Evolutionary conservation across 1,140 invertebrate genomes (phyloP).

Genomic region (Asobara japonica): DNA sequence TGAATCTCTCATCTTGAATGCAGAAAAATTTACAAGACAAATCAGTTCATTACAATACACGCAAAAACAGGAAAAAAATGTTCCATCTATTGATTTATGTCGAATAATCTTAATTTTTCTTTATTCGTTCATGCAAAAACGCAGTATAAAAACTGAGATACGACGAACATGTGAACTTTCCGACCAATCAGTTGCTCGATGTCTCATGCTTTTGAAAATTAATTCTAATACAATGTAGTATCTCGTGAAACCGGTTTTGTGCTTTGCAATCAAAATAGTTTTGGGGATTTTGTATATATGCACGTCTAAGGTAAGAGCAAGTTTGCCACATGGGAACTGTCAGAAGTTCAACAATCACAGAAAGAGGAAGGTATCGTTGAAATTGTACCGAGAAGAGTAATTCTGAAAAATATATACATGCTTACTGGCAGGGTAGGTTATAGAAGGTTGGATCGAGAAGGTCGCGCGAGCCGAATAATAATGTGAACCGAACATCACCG

Average conservation of each 20-base stretch:
- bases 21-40: neutral
- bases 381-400: neutral
- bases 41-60: neutral
- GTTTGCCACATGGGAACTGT: constrained; percentile 5
- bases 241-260: constrained; percentile 29
- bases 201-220: neutral
- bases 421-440: constrained; percentile 34
- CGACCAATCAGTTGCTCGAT: neutral
- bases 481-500: constrained; percentile 47
- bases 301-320: constrained; percentile 14
- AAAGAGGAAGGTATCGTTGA: neutral
- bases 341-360: neutral
- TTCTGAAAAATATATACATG: constrained; percentile 12
- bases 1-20: neutral
- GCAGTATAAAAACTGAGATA: neutral
- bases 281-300: constrained; percentile 32
- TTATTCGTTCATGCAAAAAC: neutral
- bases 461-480: constrained; percentile 47
- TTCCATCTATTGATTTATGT: too few species aligned
- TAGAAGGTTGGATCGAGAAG: constrained; percentile 18
- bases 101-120: too few species aligned
- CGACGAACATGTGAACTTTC: neutral
- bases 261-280: constrained; percentile 35
- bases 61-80: too few species aligned
- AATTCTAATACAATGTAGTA: neutral